Evolutionary conservation across 1,140 invertebrate genomes (phyloP), one percentile per base, ranked within the genome.

Genomic region (Eufriesea mexicana): DNA sequence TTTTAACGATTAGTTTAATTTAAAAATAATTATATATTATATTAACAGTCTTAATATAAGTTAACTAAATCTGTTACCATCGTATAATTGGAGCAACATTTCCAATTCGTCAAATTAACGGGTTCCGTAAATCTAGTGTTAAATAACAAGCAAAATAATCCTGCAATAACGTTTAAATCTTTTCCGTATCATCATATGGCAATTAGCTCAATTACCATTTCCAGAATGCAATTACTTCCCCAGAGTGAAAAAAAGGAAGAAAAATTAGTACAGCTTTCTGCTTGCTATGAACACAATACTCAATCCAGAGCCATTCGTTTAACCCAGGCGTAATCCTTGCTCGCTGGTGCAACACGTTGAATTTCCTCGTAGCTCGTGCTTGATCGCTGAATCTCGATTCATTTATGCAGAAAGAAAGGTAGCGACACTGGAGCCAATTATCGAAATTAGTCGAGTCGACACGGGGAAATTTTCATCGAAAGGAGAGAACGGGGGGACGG

Each of bases 391-490:
- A 49, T 9, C 45, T 5, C n/a, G 45, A 49, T 68, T 49, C 66
- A 12, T 68, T 71, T 54, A 14, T 51, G 49, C 25, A 10, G 9
- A 73, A 47, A 28, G 28, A 45, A 20, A 71, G 55, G 25, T 55
- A 47, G 57, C 35, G 9, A 47, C 71, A 14, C 9, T 14, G 23
- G 6, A 49, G 59, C 23, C 73, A 75, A 75, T 75, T 75, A 75
- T 51, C 59, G 72, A 61, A 35, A 75, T 20, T 49, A 18, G 59
- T 8, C 49, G 18, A 25, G 20, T n/a, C 71, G 42, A 7, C 18
- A 8, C 16, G 42, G 45, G 25, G 25, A 28, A 61, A 67, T 67
- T 10, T 67, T 67, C 20, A 20, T 18, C 35, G 35, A 35, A 35
- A 35, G 35, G 35, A 35, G 64, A 5, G 23, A 8, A 20, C 18